Conservation (phyloP, 53 echinoderm and acorn worm species). For the Arbacia lixula region DNA sequence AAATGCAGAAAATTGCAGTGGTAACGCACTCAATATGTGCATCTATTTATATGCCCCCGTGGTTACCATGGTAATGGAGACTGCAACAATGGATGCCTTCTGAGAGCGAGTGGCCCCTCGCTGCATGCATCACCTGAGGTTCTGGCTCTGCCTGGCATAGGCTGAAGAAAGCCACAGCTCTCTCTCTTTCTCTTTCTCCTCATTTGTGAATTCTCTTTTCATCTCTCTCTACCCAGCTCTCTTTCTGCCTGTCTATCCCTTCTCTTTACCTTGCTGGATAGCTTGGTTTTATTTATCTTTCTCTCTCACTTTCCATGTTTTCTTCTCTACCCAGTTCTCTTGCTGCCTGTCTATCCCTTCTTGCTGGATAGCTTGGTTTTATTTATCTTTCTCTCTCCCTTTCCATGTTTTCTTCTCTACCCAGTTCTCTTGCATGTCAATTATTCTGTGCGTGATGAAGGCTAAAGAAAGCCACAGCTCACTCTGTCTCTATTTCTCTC, state of each 20-base stretch:
- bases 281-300: too few relatives aligned
- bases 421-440: not conserved
- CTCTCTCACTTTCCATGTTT: too few relatives aligned
- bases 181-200: not conserved
- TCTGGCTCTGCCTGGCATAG: conserved; percentile 2
- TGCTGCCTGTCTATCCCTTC: too few relatives aligned
- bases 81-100: conserved; percentile 50
- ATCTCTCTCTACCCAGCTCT: not conserved
- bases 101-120: conserved; percentile 39
- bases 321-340: too few relatives aligned
- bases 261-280: too few relatives aligned
- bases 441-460: not conserved
- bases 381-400: not conserved
- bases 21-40: conserved; percentile 29
- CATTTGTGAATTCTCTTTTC: too few relatives aligned
- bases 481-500: not conserved
- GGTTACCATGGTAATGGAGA: conserved; percentile 45
- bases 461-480: conserved; percentile 13
- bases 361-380: too few relatives aligned
- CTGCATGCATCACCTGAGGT: conserved; percentile 29
- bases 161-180: conserved; percentile 16
- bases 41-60: conserved; percentile 30
- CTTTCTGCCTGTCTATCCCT: too few relatives aligned
- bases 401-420: not conserved
- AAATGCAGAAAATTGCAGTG: too few relatives aligned